A percentile compares a stretch with the other conserved stretches of the same genome.
phyloP scores from a whole-genome alignment of 2,797 vertebrate genomes.

The Mormyrus hasselquistii region DNA sequence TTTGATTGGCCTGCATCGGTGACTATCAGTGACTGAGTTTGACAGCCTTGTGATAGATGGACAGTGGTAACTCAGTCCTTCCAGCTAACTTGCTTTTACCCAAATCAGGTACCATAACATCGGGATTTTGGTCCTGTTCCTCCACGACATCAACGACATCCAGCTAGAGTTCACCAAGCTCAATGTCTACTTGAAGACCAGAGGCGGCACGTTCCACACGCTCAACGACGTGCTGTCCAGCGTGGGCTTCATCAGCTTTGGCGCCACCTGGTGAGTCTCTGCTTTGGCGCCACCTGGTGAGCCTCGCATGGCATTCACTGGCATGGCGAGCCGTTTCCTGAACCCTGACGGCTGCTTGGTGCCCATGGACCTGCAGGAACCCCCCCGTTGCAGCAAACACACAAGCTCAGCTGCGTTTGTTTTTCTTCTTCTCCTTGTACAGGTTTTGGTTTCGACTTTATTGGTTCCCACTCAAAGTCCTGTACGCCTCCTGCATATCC shows the following conservation, averaged over 20 bases:
- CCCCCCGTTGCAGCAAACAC: neutral
- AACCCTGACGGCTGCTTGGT: neutral
- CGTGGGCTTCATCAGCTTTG: constrained; percentile 79
- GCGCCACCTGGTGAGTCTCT: constrained; percentile 74
- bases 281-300: constrained; percentile 62
- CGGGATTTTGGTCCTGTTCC: constrained; percentile 87
- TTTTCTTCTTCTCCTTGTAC: constrained; percentile 17
- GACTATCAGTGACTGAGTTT: neutral
- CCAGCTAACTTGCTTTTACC: neutral
- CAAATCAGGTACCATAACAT: constrained; percentile 84
- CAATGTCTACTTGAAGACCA: constrained; percentile 88
- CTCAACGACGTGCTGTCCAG: constrained; percentile 78
- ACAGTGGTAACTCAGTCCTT: neutral
- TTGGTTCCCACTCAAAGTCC: constrained; percentile 96
- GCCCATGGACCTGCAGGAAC: neutral
- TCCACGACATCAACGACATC: constrained; percentile 85
- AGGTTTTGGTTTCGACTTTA: constrained; percentile 99
- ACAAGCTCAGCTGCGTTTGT: neutral
- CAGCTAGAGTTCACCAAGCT: constrained; percentile 95
- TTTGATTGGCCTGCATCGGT: neutral
- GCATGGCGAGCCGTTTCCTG: no score
- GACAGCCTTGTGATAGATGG: neutral
- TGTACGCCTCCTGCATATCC: constrained; percentile 81
- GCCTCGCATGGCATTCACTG: neutral
- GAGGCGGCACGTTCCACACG: constrained; percentile 66